These are phyloP conservation scores for Metridium senile DNA, from an alignment of 92 coral and sea anemone species.

Conservation along the genomic window DNA sequence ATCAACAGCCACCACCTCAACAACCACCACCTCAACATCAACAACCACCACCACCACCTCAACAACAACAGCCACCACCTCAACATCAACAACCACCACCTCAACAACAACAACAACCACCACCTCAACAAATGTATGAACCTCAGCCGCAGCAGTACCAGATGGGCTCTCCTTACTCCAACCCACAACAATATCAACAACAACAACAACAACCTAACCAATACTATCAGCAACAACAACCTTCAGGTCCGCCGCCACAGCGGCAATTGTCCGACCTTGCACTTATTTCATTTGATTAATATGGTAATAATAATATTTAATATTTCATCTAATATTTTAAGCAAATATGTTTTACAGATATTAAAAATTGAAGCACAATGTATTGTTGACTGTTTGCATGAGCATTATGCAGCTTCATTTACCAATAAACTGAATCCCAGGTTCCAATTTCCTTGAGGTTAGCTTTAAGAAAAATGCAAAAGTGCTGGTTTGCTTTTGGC, in stretches of 20 bases:
- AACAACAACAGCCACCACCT: slow-evolving; percentile 29
- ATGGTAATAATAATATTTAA: background rate
- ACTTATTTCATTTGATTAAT: slow-evolving; percentile 89
- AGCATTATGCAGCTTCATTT: too few species aligned
- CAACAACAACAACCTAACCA: slow-evolving; percentile 19
- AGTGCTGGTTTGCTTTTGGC: background rate
- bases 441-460: too few species aligned
- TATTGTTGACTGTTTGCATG: too few species aligned
- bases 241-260: slow-evolving; percentile 74
- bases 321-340: too few species aligned
- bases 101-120: slow-evolving; percentile 27
- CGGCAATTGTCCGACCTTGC: slow-evolving; percentile 84
- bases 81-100: slow-evolving; percentile 25
- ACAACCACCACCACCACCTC: too few species aligned
- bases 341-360: too few species aligned
- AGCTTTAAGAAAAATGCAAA: background rate
- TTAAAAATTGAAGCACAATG: too few species aligned
- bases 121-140: slow-evolving; percentile 47
- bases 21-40: slow-evolving; percentile 25
- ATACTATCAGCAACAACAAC: slow-evolving; percentile 66
- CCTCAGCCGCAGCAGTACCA: slow-evolving; percentile 60
- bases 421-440: too few species aligned
- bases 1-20: slow-evolving; percentile 21
- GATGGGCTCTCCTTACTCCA: slow-evolving; percentile 38
- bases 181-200: slow-evolving; percentile 50